phyloP scores from a whole-genome alignment of 2,888 invertebrate genomes.

The Orgyia antiqua region DNA sequence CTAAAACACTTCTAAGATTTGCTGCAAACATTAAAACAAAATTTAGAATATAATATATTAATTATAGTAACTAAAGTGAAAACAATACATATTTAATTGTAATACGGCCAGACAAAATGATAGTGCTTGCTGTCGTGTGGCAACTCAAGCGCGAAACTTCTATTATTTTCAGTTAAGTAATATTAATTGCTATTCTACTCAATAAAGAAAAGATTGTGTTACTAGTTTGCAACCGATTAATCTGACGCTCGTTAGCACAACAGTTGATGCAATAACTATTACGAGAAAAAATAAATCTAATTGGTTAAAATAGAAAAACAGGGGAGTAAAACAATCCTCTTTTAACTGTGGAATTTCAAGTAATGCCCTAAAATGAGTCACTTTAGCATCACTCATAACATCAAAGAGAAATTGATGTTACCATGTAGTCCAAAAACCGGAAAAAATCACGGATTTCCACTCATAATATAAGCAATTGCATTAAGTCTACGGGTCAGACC shows the following conservation, averaged over 20 bases:
- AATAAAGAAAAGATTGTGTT: slow-evolving; percentile 57
- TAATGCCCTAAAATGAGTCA: no score
- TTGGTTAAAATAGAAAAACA: slow-evolving; percentile 32
- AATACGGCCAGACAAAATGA: slow-evolving; percentile 22
- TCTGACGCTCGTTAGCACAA: slow-evolving; percentile 40
- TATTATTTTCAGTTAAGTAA: slow-evolving; percentile 63
- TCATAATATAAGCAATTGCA: no score
- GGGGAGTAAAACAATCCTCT: background rate
- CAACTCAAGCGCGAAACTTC: slow-evolving; percentile 52
- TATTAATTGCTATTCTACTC: slow-evolving; percentile 61
- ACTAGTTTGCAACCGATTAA: slow-evolving; percentile 50
- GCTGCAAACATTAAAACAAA: no score
- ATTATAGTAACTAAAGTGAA: slow-evolving; percentile 9
- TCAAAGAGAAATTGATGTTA: no score
- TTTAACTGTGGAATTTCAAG: no score
- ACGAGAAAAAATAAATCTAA: slow-evolving; percentile 48
- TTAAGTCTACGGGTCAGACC: no score
- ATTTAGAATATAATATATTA: no score
- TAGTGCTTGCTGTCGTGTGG: slow-evolving; percentile 30
- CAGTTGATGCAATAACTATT: slow-evolving; percentile 45
- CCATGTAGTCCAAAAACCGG: no score
- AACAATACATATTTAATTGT: slow-evolving; percentile 18
- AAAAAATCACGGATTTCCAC: no score
- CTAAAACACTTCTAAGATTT: no score
- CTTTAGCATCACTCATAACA: no score